Base-by-base conservation (phyloP, 2,797 vertebrate genomes). In the Aquila chrysaetos region DNA sequence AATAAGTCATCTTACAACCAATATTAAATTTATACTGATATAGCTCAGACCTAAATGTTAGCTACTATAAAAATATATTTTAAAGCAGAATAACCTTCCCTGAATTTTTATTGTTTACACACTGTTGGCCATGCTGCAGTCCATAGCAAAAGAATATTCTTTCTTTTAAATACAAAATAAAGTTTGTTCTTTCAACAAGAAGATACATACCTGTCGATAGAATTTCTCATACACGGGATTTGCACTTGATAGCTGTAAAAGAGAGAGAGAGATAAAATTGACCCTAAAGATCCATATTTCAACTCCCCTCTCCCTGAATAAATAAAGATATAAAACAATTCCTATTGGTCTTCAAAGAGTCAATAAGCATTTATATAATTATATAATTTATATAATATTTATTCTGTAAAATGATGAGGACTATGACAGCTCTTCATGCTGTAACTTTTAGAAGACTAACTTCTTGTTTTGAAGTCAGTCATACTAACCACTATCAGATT, bases 221-320 rank as follows among this genome's bases (percentile, higher is more conserved):
- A 99, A 99, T 90, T 99, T 99, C 97, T 99, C 99, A 98, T 99
- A 99, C 92, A 99, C 98, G 74, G 99, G 98, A 97, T 99, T 99
- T 98, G 99, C 99, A 99, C 98, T 99, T 69, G 99, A 99, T 88
- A 99, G 98, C 99, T 99, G 98, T 27, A 97, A 96, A 80, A 84
- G 72, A 93, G 22, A 95, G 17, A 94, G 57, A 67, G 19, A 76
- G 2, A 48, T 3, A 91, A 44, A 83, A 73, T 97, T 37, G 96
- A 77, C n/a, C 18, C 69, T 54, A 20, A 59, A 63, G n/a, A 59
- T 37, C 46, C 8, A 11, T 10, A 85, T 61, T 86, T 87, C 30
- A 37, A 39, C 30, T 85, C 25, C 53, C 13, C 19, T 76, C 51
- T 91, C 31, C 41, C 23, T 25, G 16, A 13, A 69, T n/a, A 81